These are phyloP conservation scores for Camponotus pennsylvanicus DNA, from an alignment of 1,140 invertebrate genomes.

Conservation along the genomic window DNA sequence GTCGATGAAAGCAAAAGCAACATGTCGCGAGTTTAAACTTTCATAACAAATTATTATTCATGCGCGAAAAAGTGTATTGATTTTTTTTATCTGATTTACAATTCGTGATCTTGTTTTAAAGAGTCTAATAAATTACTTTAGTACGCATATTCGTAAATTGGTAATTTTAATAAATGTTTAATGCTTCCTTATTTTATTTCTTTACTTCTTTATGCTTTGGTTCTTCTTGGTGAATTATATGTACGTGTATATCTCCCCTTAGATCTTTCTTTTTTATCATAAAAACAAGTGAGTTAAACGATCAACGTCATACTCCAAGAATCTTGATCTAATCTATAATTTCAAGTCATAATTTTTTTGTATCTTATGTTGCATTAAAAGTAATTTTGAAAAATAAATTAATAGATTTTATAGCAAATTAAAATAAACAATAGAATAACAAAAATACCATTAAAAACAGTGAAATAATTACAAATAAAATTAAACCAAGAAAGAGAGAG, in stretches of 20 bases:
- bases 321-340: slow-evolving; percentile 1
- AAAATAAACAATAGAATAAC: not conserved
- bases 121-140: not conserved
- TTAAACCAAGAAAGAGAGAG: not conserved
- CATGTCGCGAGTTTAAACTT: no score
- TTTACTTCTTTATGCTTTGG: not conserved
- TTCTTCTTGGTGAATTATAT: not conserved
- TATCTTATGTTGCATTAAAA: not conserved
- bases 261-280: not conserved
- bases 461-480: slow-evolving; percentile 3
- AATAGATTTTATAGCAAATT: not conserved
- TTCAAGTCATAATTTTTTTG: not conserved
- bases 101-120: not conserved
- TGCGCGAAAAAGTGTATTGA: not conserved
- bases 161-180: slow-evolving; percentile 11
- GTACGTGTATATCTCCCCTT: not conserved
- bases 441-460: slow-evolving; percentile 13
- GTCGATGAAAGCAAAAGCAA: not conserved
- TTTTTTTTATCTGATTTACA: no score
- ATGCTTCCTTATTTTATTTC: slow-evolving; percentile 20
- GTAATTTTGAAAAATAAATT: not conserved
- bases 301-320: not conserved
- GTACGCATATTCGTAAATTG: not conserved
- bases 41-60: slow-evolving; percentile 9
- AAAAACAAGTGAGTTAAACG: not conserved